A percentile compares a stretch with the other conserved stretches of the same genome.
Conservation (phyloP, 2,797 vertebrate genomes). For the Cirrhinus mrigala region DNA sequence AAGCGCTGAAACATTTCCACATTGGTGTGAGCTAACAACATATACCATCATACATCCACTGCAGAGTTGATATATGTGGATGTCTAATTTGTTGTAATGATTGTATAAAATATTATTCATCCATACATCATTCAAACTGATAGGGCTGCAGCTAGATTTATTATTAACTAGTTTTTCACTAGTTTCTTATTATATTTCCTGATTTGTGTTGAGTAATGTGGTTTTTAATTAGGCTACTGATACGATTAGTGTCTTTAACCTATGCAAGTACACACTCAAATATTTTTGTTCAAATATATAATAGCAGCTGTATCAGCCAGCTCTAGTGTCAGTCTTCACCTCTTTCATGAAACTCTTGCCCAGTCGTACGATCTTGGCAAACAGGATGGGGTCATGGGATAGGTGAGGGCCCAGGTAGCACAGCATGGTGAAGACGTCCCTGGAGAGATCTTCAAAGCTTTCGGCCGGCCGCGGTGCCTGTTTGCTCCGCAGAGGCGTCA, state of each 20-base stretch:
- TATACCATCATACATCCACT: too few species aligned
- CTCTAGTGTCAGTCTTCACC: conserved; percentile 73
- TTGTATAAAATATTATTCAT: too few species aligned
- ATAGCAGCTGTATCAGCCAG: neutral
- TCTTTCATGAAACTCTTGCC: conserved; percentile 99
- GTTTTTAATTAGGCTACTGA: too few species aligned
- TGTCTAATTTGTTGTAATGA: too few species aligned
- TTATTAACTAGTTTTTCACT: neutral
- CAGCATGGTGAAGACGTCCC: conserved; percentile 95
- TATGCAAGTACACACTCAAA: neutral
- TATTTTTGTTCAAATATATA: neutral
- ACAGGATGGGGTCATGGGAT: conserved; percentile 93
- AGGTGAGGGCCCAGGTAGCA: conserved; percentile 96
- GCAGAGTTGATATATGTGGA: too few species aligned
- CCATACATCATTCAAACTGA: neutral
- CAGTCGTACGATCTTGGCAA: conserved; percentile 94
- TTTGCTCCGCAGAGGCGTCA: conserved; percentile 84
- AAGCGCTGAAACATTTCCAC: neutral
- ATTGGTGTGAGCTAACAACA: neutral
- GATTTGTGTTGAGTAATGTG: too few species aligned
- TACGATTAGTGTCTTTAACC: too few species aligned
- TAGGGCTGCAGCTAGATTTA: neutral
- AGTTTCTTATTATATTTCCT: neutral
- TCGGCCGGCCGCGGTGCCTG: conserved; percentile 89
- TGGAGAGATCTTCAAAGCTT: conserved; percentile 90